These are phyloP conservation scores for Teinopalpus imperialis DNA, from an alignment of 2,888 invertebrate species.

Conservation along the genomic window DNA sequence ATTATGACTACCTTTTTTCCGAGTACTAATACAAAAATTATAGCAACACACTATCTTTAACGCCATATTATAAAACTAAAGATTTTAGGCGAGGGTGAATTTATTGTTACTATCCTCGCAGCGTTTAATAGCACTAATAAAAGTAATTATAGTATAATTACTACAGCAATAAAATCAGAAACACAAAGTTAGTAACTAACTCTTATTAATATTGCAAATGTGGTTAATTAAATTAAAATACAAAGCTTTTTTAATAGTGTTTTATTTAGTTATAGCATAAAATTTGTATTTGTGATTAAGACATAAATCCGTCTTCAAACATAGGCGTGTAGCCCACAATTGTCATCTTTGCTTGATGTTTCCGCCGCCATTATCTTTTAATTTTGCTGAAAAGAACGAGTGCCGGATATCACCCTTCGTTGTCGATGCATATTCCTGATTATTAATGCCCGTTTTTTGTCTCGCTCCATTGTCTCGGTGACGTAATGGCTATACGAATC, in stretches of 20 bases:
- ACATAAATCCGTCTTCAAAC: not conserved
- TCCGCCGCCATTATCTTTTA: constrained; percentile 60
- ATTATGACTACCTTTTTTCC: too few relatives aligned
- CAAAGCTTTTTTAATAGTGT: constrained; percentile 35
- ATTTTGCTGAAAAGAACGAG: constrained; percentile 48
- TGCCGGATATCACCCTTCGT: constrained; percentile 46
- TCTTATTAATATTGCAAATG: constrained; percentile 33
- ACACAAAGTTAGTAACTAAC: constrained; percentile 45
- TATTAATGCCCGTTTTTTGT: constrained; percentile 80
- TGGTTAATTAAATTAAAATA: constrained; percentile 35
- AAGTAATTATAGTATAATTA: constrained; percentile 47
- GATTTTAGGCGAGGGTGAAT: constrained; percentile 58
- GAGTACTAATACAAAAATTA: too few relatives aligned
- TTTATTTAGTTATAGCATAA: constrained; percentile 15
- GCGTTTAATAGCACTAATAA: constrained; percentile 48
- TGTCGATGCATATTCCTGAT: constrained; percentile 78
- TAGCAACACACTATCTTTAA: too few relatives aligned
- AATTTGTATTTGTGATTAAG: constrained; percentile 12
- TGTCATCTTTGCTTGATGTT: constrained; percentile 60
- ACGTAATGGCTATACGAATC: constrained; percentile 69
- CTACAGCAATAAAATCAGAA: constrained; percentile 48
- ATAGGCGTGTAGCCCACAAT: constrained; percentile 43
- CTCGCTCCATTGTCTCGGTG: constrained; percentile 68
- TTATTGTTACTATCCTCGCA: constrained; percentile 54
- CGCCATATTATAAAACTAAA: constrained; percentile 48